These are phyloP conservation scores for Myotis lucifugus DNA, from an alignment of 2,113 vertebrate species.

Conservation along the genomic window DNA sequence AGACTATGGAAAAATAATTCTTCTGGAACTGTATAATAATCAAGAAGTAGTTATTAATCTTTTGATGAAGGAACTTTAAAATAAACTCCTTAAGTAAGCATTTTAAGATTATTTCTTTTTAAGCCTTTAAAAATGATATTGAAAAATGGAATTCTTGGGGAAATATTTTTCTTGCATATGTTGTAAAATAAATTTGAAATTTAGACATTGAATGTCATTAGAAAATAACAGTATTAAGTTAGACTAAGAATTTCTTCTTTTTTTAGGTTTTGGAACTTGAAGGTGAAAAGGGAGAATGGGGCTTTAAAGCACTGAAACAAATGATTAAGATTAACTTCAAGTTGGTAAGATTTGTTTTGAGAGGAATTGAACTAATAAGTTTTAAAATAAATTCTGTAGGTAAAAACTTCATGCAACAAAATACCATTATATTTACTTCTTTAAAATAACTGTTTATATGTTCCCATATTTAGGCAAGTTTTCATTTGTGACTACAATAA, in stretches of 20 bases:
- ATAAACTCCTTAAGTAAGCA: background rate
- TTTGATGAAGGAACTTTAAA: slow-evolving; percentile 25
- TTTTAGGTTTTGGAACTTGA: slow-evolving; percentile 97
- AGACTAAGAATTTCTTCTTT: slow-evolving; percentile 63
- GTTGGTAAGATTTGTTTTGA: slow-evolving; percentile 89
- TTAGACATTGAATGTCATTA: background rate
- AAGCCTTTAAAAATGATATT: slow-evolving; percentile 3
- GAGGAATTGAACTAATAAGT: slow-evolving; percentile 33
- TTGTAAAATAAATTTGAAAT: slow-evolving; percentile 58
- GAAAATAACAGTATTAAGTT: slow-evolving; percentile 50
- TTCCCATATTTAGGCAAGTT: background rate
- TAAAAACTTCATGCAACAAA: slow-evolving; percentile 57
- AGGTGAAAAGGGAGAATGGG: slow-evolving; percentile 99
- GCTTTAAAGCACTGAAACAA: slow-evolving; percentile 99
- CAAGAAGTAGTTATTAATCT: slow-evolving; percentile 29
- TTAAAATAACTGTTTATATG: background rate
- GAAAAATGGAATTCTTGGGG: slow-evolving; percentile 7
- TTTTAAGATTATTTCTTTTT: slow-evolving; percentile 13
- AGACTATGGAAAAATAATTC: background rate
- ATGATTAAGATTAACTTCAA: slow-evolving; percentile 99
- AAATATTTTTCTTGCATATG: slow-evolving; percentile 38
- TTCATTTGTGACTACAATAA: background rate
- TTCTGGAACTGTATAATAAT: background rate
- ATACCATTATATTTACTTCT: slow-evolving; percentile 15
- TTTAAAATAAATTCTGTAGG: background rate